These are phyloP conservation scores for Porites evermanni DNA, from an alignment of 92 coral and sea anemone species.

Conservation along the genomic window DNA sequence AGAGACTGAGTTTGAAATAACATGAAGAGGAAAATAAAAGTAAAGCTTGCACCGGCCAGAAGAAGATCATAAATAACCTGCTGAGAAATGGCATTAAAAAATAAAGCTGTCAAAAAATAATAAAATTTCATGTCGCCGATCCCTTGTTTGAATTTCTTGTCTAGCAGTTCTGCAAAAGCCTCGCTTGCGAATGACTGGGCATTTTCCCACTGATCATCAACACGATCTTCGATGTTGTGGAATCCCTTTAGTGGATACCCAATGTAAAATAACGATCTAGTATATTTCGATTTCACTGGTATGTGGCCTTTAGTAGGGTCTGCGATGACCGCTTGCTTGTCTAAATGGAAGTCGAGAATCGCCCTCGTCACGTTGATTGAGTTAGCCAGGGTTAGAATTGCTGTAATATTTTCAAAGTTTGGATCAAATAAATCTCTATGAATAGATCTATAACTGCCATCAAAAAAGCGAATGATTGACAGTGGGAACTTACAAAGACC, in stretches of 20 bases:
- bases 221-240: slow-evolving; percentile 78
- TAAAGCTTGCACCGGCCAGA: slow-evolving; percentile 93
- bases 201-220: slow-evolving; percentile 79
- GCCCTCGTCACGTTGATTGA: slow-evolving; percentile 78
- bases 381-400: slow-evolving; percentile 63
- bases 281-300: slow-evolving; percentile 70
- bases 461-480: slow-evolving; percentile 91
- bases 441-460: slow-evolving; percentile 76
- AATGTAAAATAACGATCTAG: slow-evolving; percentile 79
- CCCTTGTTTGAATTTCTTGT: slow-evolving; percentile 76
- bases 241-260: slow-evolving; percentile 91
- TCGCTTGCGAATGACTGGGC: slow-evolving; percentile 69
- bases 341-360: slow-evolving; percentile 82
- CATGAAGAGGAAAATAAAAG: slow-evolving; percentile 90
- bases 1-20: slow-evolving; percentile 88
- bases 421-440: slow-evolving; percentile 79
- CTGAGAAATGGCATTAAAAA: slow-evolving; percentile 88
- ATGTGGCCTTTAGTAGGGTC: slow-evolving; percentile 12
- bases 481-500: slow-evolving; percentile 74
- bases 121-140: slow-evolving; percentile 73
- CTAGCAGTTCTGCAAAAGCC: slow-evolving; percentile 81
- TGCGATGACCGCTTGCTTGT: slow-evolving; percentile 76
- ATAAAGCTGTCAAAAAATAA: slow-evolving; percentile 86
- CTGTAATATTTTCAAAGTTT: slow-evolving; percentile 64
- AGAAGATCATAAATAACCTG: slow-evolving; percentile 94